These are phyloP conservation scores for Samia ricini DNA, from an alignment of 1,140 invertebrate species.

Conservation along the genomic window DNA sequence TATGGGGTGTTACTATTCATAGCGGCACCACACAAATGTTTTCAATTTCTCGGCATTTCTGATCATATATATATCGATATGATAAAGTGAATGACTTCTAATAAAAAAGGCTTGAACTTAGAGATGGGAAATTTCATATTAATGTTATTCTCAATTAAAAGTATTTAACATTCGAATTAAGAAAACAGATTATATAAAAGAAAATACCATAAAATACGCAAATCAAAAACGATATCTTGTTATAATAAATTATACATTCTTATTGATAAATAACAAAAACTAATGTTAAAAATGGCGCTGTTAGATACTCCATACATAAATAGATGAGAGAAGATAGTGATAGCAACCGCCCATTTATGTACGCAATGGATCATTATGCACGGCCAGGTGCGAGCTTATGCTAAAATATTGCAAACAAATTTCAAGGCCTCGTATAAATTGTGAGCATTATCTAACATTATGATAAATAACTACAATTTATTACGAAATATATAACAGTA, in stretches of 20 bases:
- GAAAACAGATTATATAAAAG: no score
- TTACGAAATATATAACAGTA: no score
- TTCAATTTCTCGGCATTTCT: no score
- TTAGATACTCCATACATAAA: neutral
- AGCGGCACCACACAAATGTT: no score
- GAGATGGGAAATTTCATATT: no score
- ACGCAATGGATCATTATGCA: slow-evolving; percentile 14
- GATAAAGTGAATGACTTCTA: no score
- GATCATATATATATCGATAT: no score
- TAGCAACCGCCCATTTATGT: slow-evolving; percentile 11
- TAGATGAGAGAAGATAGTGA: neutral
- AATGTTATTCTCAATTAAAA: no score
- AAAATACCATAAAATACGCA: neutral
- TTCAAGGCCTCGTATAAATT: neutral
- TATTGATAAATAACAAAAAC: neutral
- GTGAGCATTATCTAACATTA: neutral
- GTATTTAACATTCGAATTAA: no score
- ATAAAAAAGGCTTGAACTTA: no score
- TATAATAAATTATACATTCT: neutral
- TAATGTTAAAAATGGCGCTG: neutral
- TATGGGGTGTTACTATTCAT: no score
- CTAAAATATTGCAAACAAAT: slow-evolving; percentile 1
- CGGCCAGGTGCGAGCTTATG: slow-evolving; percentile 10
- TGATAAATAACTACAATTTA: neutral
- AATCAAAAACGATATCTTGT: neutral